phyloP scores from a whole-genome alignment of 2,888 invertebrate genomes.

The Microctonus hyperodae region DNA sequence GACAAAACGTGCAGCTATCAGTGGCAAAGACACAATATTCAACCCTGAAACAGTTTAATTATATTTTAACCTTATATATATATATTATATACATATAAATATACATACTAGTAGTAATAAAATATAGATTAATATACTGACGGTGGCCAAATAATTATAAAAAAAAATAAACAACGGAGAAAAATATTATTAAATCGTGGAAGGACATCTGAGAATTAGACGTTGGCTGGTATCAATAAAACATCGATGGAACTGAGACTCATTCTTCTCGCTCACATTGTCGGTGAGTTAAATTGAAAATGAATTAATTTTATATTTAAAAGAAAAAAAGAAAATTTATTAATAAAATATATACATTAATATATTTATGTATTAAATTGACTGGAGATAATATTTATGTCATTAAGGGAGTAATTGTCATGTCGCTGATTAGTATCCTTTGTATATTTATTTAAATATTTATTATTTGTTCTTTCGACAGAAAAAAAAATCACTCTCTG shows the following conservation, averaged over 20 bases:
- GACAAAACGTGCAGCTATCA: conserved; percentile 12
- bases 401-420: not conserved
- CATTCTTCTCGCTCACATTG: conserved; percentile 48
- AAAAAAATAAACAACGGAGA: no score
- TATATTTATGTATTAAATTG: no score
- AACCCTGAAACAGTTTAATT: not conserved
- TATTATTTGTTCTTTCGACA: not conserved
- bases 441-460: not conserved
- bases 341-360: no score
- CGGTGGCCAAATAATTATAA: no score
- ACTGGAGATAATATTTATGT: no score
- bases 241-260: conserved; percentile 55
- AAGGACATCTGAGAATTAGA: not conserved
- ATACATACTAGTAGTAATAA: no score
- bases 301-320: no score
- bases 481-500: conserved; percentile 6
- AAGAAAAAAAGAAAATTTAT: no score
- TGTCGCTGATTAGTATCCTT: not conserved
- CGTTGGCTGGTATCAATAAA: conserved; percentile 17
- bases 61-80: not conserved
- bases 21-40: not conserved
- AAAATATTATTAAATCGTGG: not conserved
- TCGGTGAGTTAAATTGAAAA: no score
- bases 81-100: no score
- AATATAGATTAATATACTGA: no score